Evolutionary conservation across 2,888 invertebrate genomes (phyloP).

Genomic region (Rugalucina vietnamica): DNA sequence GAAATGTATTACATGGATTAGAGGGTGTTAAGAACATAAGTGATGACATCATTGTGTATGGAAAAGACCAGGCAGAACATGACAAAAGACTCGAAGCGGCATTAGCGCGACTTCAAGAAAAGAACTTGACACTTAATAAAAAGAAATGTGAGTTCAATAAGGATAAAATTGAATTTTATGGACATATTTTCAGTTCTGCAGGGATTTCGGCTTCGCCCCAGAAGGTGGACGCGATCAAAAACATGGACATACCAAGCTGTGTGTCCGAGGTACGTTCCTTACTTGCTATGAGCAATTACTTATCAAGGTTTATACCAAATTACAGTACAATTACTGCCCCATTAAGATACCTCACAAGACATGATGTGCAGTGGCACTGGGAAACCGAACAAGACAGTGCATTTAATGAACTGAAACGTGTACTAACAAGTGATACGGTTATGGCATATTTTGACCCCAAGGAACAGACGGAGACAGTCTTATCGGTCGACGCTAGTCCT

Average conservation of each 20-base stretch:
- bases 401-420: slow-evolving; percentile 62
- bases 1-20: background rate
- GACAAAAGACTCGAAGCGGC: slow-evolving; percentile 42
- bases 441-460: slow-evolving; percentile 59
- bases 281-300: slow-evolving; percentile 33
- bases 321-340: slow-evolving; percentile 18
- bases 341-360: background rate
- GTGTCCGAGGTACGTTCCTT: slow-evolving; percentile 53
- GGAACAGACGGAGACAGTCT: slow-evolving; percentile 34
- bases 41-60: slow-evolving; percentile 65
- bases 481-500: slow-evolving; percentile 62
- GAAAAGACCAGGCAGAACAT: slow-evolving; percentile 52
- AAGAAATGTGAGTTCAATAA: slow-evolving; percentile 1
- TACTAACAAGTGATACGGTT: slow-evolving; percentile 5
- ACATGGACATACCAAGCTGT: slow-evolving; percentile 45
- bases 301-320: slow-evolving; percentile 24
- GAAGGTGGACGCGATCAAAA: slow-evolving; percentile 51
- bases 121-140: slow-evolving; percentile 17
- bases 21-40: slow-evolving; percentile 49
- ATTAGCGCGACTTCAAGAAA: background rate
- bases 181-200: slow-evolving; percentile 21
- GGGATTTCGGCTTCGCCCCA: slow-evolving; percentile 28
- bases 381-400: slow-evolving; percentile 30
- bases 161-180: slow-evolving; percentile 25
- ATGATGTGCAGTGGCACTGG: slow-evolving; percentile 17